Base-by-base conservation (phyloP, 35 echinoderm and acorn worm genomes). In the Heliocidaris erythrogramma region DNA sequence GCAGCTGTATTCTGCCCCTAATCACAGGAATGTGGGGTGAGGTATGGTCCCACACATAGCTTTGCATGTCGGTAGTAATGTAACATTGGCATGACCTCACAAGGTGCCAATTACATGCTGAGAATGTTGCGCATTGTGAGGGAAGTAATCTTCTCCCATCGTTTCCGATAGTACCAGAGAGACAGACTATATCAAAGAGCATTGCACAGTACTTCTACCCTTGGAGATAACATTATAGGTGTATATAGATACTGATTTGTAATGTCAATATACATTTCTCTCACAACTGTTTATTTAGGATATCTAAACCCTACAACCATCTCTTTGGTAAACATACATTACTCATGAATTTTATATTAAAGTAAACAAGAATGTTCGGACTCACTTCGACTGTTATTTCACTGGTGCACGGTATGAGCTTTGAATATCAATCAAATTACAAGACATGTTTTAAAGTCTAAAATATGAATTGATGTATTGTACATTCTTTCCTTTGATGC, bases 101-200 rank as follows among this genome's bases (percentile, higher is more conserved):
- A 48, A 89, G 87, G 87, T 89, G 87, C 87, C 87, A 89, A 89
- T 89, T 89, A 89, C 87, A 89, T 89, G 87, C 87, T 89, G 87
- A 47, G 87, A 89, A 89, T 47, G 87, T 89, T 89, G 87, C 87
- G 18, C 47, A 48, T 89, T 32, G 7, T 24, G 47, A 47, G 87
- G 47, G 31, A 89, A 89, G 87, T 89, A 18, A 32, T 47, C 18
- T 89, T n/a, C 87, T 89, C 87, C 87, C 87, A 47, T 30, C 87
- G 24, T 32, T 48, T 89, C 65, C 65, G 65, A 78, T 9, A 78
- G 65, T 29, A 78, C 65, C 18, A 78, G 65, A 78, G n/a, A 88
- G 47, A 89, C 85, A 86, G 30, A 42, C 31, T 89, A 31, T 47
- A 47, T 47, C 31, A 32, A 12, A 48, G 87, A 47, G 12, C 47